phyloP scores from a whole-genome alignment of 1,140 invertebrate genomes.

The Heliconius hermathena region DNA sequence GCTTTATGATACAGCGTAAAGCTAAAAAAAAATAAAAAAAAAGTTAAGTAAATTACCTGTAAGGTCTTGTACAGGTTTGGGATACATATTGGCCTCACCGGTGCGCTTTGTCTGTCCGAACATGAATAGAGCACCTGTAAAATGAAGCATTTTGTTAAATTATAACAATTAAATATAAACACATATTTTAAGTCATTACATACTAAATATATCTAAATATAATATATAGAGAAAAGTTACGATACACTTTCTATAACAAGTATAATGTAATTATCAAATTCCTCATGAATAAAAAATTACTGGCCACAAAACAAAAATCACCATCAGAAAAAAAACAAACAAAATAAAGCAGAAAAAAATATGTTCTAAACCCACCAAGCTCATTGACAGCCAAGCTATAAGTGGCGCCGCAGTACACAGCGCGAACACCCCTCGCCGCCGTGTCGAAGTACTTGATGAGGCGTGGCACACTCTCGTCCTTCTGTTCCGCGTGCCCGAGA shows the following conservation, averaged over 20 bases:
- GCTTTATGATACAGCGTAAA: too few relatives aligned
- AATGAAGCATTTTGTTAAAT: background rate
- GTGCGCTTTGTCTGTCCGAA: constrained; percentile 96
- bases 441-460: constrained; percentile 94
- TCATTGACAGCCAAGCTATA: constrained; percentile 93
- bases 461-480: constrained; percentile 94
- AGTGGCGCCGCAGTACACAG: constrained; percentile 92
- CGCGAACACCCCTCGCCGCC: constrained; percentile 89
- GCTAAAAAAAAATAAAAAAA: background rate
- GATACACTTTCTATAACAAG: too few relatives aligned
- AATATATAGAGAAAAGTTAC: too few relatives aligned
- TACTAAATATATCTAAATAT: too few relatives aligned
- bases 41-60: constrained; percentile 77
- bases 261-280: too few relatives aligned
- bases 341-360: constrained; percentile 15
- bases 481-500: constrained; percentile 94
- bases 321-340: background rate
- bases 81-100: constrained; percentile 98
- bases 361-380: constrained; percentile 81
- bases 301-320: too few relatives aligned
- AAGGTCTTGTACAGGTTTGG: constrained; percentile 95
- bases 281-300: too few relatives aligned
- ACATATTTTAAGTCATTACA: too few relatives aligned
- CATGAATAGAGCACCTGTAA: constrained; percentile 86
- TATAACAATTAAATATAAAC: background rate